These are phyloP conservation scores for Pavo muticus DNA, from an alignment of 2,113 vertebrate species.

Conservation along the genomic window DNA sequence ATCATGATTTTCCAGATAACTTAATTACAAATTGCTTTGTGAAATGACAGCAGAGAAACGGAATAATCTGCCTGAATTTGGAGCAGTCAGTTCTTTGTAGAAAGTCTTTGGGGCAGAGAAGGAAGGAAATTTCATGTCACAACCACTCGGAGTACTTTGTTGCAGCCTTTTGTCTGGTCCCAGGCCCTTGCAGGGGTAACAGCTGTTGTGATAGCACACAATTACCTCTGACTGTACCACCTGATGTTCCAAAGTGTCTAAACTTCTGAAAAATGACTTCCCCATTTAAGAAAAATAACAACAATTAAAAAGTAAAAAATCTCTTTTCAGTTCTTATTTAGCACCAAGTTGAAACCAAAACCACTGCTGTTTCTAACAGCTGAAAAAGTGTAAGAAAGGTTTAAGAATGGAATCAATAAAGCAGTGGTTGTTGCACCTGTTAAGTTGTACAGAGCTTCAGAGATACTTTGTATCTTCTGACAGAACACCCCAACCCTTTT, in stretches of 20 bases:
- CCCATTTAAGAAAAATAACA: background rate
- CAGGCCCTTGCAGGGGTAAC: background rate
- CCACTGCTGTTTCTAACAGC: background rate
- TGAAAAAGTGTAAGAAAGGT: background rate
- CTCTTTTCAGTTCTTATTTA: background rate
- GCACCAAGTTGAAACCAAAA: background rate
- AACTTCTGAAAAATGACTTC: constrained; percentile 1
- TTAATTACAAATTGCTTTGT: background rate
- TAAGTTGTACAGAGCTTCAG: background rate
- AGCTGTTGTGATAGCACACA: background rate
- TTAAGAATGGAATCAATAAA: background rate
- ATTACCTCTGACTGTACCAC: background rate
- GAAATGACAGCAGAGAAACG: background rate
- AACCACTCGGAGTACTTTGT: background rate
- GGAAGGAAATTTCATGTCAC: background rate
- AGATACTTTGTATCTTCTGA: background rate
- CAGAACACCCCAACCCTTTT: background rate
- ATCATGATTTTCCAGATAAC: background rate
- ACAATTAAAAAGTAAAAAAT: background rate
- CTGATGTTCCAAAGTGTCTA: background rate
- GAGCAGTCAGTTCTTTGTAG: background rate
- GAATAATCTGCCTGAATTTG: background rate
- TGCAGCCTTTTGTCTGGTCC: background rate
- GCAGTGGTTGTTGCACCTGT: background rate
- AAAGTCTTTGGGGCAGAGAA: background rate